A percentile compares a stretch with the other conserved stretches of the same genome.
Evolutionary conservation across 2,888 invertebrate species (phyloP).

Genomic region (Drosophila dives): DNA sequence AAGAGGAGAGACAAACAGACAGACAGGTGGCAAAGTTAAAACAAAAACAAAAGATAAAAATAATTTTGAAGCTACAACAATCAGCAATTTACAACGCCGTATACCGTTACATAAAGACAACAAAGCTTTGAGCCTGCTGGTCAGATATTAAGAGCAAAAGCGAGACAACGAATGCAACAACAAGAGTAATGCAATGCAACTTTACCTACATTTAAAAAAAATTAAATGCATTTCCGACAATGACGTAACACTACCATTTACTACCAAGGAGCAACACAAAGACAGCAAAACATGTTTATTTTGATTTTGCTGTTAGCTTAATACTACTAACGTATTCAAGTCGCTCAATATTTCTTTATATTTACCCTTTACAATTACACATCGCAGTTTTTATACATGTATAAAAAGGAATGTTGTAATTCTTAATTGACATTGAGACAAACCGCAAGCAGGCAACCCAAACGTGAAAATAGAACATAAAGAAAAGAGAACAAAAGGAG

Average conservation of each 20-base stretch:
- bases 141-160: conserved; percentile 32
- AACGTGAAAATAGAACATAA: conserved; percentile 34
- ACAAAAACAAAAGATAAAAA: conserved; percentile 27
- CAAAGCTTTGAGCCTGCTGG: conserved; percentile 39
- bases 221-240: conserved; percentile 65
- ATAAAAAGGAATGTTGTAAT: conserved; percentile 38
- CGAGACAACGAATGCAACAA: conserved; percentile 37
- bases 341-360: conserved; percentile 35
- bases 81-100: conserved; percentile 63
- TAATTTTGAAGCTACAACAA: conserved; percentile 23
- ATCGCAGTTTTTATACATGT: conserved; percentile 34
- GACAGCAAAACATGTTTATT: conserved; percentile 27
- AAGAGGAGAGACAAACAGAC: conserved; percentile 39
- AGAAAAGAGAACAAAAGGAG: conserved; percentile 56
- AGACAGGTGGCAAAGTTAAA: conserved; percentile 40
- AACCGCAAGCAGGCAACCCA: conserved; percentile 38
- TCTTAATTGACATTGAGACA: conserved; percentile 40
- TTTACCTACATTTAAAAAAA: conserved; percentile 37
- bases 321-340: conserved; percentile 66
- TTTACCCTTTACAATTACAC: conserved; percentile 29
- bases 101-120: conserved; percentile 55
- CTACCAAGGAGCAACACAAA: conserved; percentile 39
- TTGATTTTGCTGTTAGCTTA: conserved; percentile 46
- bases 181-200: conserved; percentile 49
- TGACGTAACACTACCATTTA: conserved; percentile 72